Percentiles rank a stretch among this genome's conserved stretches.
These are phyloP conservation scores for Microtus ochrogaster DNA, from an alignment of 2,113 vertebrate genomes.

Conservation along the genomic window DNA sequence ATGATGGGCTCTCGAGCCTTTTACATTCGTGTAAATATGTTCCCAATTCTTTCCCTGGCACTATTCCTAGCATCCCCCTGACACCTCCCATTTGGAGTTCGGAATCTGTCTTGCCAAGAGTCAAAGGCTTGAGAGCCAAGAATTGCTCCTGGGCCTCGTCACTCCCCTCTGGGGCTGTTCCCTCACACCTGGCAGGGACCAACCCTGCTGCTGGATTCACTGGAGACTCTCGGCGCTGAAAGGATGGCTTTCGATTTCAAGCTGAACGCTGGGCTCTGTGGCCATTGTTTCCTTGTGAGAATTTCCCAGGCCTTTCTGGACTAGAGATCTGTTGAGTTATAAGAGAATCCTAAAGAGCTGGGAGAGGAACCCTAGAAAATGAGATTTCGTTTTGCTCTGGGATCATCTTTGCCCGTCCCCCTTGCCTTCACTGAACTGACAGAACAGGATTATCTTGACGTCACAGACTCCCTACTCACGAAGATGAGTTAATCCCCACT, in stretches of 20 bases:
- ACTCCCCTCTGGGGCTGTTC: background rate
- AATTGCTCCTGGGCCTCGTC: background rate
- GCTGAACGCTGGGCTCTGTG: background rate
- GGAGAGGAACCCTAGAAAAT: background rate
- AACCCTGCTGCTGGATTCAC: background rate
- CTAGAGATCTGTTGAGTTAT: background rate
- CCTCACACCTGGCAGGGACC: slow-evolving; percentile 45
- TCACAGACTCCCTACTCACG: background rate
- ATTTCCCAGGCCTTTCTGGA: background rate
- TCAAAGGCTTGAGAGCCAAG: slow-evolving; percentile 3
- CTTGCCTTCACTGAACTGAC: background rate
- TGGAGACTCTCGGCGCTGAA: background rate
- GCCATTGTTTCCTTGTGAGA: slow-evolving; percentile 6
- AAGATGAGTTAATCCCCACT: background rate
- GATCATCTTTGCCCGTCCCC: background rate
- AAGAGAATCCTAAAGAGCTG: background rate
- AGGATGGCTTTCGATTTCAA: slow-evolving; percentile 5
- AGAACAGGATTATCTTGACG: background rate
- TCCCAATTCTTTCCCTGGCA: background rate
- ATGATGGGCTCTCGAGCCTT: background rate
- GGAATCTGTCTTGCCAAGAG: slow-evolving; percentile 17
- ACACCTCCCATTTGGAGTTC: slow-evolving; percentile 5
- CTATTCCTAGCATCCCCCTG: background rate
- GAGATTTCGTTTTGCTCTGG: background rate
- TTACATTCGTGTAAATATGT: slow-evolving; percentile 29